Conservation (phyloP, 2,888 invertebrate species). For the Sarcophaga carnaria region DNA sequence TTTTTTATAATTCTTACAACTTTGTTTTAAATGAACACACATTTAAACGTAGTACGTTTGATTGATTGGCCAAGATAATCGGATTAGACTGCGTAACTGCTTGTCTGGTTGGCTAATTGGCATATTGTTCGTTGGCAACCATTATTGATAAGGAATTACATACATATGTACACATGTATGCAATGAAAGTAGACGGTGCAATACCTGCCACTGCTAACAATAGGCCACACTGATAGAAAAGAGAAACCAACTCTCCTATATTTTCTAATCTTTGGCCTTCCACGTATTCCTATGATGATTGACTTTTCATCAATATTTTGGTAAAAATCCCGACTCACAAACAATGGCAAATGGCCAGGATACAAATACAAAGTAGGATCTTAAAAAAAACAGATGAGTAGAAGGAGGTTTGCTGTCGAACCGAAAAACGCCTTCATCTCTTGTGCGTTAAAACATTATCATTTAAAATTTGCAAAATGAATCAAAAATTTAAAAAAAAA, state of each 20-base stretch:
- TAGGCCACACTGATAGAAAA: background rate
- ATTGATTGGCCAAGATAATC: conserved; percentile 50
- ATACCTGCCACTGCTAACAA: conserved; percentile 35
- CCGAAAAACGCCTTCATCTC: conserved; percentile 45
- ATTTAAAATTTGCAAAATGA: background rate
- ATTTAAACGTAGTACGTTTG: background rate
- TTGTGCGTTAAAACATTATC: background rate
- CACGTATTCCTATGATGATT: conserved; percentile 55
- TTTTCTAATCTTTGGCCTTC: conserved; percentile 51
- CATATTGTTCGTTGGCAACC: background rate
- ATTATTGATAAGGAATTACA: conserved; percentile 40
- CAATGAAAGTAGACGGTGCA: background rate
- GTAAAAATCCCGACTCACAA: conserved; percentile 32
- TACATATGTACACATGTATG: background rate
- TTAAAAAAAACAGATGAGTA: background rate
- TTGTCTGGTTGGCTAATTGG: background rate
- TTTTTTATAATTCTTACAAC: too few species aligned
- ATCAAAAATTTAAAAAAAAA: background rate
- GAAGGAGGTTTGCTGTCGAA: conserved; percentile 42
- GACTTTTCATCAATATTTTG: conserved; percentile 57
- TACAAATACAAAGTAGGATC: background rate
- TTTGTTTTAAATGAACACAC: too few species aligned
- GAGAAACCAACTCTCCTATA: conserved; percentile 26
- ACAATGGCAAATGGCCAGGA: conserved; percentile 16
- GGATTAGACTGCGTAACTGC: conserved; percentile 3